Percentiles rank a stretch among this genome's conserved stretches.
Evolutionary conservation across 2,888 invertebrate genomes (phyloP).

Genomic region (Lepidochitona cinerea): DNA sequence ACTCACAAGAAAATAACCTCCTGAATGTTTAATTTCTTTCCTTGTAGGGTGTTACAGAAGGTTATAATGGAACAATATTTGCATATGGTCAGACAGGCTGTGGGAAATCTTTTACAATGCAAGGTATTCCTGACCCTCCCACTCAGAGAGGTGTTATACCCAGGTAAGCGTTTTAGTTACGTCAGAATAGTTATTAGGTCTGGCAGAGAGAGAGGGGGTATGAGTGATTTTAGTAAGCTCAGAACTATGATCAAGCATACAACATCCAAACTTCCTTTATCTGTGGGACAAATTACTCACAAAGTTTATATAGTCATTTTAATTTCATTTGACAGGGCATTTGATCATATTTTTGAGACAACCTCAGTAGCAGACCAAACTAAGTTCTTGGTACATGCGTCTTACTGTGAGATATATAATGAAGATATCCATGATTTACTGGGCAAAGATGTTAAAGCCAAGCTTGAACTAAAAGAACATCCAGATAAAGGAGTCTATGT

Average conservation of each 20-base stretch:
- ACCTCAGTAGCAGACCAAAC: conserved; percentile 75
- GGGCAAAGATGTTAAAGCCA: conserved; percentile 75
- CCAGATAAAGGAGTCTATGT: conserved; percentile 79
- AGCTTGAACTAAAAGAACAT: conserved; percentile 80
- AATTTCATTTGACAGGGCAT: too few species aligned
- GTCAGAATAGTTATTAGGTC: too few species aligned
- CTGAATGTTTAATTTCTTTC: too few species aligned
- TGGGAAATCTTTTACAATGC: conserved; percentile 93
- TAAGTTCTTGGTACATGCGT: conserved; percentile 83
- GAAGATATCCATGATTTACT: conserved; percentile 83
- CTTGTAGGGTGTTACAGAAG: conserved; percentile 84
- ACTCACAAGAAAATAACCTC: too few species aligned
- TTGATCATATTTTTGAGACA: conserved; percentile 89
- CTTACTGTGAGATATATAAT: conserved; percentile 88
- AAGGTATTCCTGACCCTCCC: conserved; percentile 76
- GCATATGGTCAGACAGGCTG: conserved; percentile 95
- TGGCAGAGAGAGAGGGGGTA: too few species aligned
- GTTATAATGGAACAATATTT: conserved; percentile 93
- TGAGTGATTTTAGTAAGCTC: too few species aligned
- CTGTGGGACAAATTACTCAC: too few species aligned
- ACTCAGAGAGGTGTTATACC: conserved; percentile 78
- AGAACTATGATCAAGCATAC: too few species aligned
- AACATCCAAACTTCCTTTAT: too few species aligned
- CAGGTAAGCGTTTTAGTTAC: conserved; percentile 66
- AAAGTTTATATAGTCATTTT: too few species aligned